A percentile compares a stretch with the other conserved stretches of the same genome.
These are phyloP conservation scores for Agonopterix arenella DNA, from an alignment of 2,888 invertebrate genomes.

Conservation along the genomic window DNA sequence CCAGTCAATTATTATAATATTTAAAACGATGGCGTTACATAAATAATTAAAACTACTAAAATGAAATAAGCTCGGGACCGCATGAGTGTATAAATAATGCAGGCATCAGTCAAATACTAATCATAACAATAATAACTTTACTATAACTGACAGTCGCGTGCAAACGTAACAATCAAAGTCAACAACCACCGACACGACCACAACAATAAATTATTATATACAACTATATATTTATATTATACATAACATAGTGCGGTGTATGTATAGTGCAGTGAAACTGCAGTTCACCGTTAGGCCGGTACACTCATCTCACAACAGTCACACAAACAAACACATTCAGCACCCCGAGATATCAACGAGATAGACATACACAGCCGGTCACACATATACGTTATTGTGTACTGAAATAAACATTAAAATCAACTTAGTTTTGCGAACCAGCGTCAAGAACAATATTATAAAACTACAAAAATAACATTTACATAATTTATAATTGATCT, in stretches of 20 bases:
- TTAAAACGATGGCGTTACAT: constrained; percentile 31
- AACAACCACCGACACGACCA: constrained; percentile 17
- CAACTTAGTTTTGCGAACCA: not conserved
- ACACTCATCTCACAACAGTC: too few relatives aligned
- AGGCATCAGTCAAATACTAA: constrained; percentile 55
- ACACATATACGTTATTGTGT: too few relatives aligned
- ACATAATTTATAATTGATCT: too few relatives aligned
- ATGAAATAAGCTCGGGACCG: constrained; percentile 45
- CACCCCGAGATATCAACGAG: too few relatives aligned
- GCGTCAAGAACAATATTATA: not conserved
- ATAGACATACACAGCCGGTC: too few relatives aligned
- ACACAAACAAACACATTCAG: too few relatives aligned
- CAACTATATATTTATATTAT: not conserved
- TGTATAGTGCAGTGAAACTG: too few relatives aligned
- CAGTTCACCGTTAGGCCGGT: too few relatives aligned
- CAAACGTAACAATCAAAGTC: constrained; percentile 21
- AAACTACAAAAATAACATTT: not conserved
- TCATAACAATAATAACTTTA: constrained; percentile 16
- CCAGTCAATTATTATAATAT: constrained; percentile 60
- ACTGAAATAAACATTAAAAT: not conserved
- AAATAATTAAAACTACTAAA: constrained; percentile 36
- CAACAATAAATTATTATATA: constrained; percentile 15
- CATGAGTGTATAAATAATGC: constrained; percentile 53
- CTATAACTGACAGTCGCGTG: constrained; percentile 15
- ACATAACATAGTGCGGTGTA: not conserved